Evolutionary conservation across 2,113 vertebrate species (phyloP), one percentile per base, ranked within the genome.

Genomic region (Strigops habroptila): DNA sequence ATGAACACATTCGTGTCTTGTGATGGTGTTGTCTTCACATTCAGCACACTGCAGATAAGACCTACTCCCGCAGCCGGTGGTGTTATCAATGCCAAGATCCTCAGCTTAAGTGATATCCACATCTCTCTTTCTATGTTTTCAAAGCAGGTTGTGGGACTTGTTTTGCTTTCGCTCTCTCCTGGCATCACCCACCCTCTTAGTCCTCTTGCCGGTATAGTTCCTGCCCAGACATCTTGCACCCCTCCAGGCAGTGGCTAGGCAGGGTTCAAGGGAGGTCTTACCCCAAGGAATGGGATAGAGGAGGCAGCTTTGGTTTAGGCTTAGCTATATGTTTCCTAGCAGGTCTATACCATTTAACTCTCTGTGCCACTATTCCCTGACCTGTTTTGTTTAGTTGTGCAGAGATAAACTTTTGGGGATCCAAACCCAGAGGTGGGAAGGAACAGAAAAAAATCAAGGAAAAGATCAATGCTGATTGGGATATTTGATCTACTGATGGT

Each of bases 41-140:
- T 28, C 81, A 53, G 64, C n/a, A 25, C 2, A 3, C 9, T 41
- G 52, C 46, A 39, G 63, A 7, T 51, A 64, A 82, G 57, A 33
- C 7, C 60, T 60, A 0, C 13, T 64, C 5, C 14, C 0, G 1
- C 17, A 44, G 8, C 37, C 6, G 5, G 18, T 60, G 49, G 5
- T 39, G n/a, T 12, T 52, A 7, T 9, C 67, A 24, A 1, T 53
- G 37, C 10, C 2, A 2, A 53, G 22, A 41, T 33, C 44, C 59
- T 82, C n/a, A 12, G 24, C 55, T n/a, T 7, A 3, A 63, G 57
- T 8, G 48, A 43, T 31, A 23, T 13, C 79, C 39, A 10, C 17
- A 3, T 33, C 14, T 57, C 73, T 73, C 10, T 48, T 76, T 43
- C 48, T 14, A 2, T 6, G 2, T 70, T 74, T 77, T 13, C 39